Percentiles rank a stretch among this genome's conserved stretches.
These are phyloP conservation scores for Cheilosia impressa DNA, from an alignment of 2,888 invertebrate species.

Conservation along the genomic window DNA sequence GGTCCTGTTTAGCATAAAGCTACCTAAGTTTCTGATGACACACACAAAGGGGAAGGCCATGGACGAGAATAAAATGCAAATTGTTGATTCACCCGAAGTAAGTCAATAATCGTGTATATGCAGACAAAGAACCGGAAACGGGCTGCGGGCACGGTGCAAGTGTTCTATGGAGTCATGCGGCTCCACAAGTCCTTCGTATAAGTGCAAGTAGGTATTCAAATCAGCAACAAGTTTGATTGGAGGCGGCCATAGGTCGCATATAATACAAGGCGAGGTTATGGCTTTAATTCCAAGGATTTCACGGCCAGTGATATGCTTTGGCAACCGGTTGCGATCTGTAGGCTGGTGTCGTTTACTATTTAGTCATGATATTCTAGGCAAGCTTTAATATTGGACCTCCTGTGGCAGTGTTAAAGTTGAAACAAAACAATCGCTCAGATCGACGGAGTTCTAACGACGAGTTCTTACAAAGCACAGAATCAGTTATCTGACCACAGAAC, in stretches of 20 bases:
- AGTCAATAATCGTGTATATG: slow-evolving; percentile 72
- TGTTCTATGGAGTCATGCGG: slow-evolving; percentile 58
- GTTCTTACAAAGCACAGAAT: too few species aligned
- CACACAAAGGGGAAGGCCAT: slow-evolving; percentile 3
- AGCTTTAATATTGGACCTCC: too few species aligned
- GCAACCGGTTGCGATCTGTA: too few species aligned
- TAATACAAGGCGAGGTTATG: neutral
- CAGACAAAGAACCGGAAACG: slow-evolving; percentile 41
- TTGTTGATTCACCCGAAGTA: slow-evolving; percentile 72
- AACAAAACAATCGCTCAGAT: too few species aligned
- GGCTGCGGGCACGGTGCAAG: neutral
- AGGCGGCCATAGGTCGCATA: neutral
- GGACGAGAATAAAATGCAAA: slow-evolving; percentile 57
- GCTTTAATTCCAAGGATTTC: neutral
- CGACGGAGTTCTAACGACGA: too few species aligned
- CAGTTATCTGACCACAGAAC: too few species aligned
- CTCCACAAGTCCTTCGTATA: slow-evolving; percentile 40
- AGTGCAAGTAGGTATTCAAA: slow-evolving; percentile 62
- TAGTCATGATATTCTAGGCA: too few species aligned
- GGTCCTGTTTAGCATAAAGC: slow-evolving; percentile 71
- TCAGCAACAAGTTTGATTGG: slow-evolving; percentile 65
- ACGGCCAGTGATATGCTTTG: too few species aligned
- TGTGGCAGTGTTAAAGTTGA: too few species aligned
- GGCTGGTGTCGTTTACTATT: too few species aligned
- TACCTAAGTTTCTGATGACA: slow-evolving; percentile 56